Conservation (phyloP, 2,797 vertebrate species). For the Yasuhikotakia modesta region DNA sequence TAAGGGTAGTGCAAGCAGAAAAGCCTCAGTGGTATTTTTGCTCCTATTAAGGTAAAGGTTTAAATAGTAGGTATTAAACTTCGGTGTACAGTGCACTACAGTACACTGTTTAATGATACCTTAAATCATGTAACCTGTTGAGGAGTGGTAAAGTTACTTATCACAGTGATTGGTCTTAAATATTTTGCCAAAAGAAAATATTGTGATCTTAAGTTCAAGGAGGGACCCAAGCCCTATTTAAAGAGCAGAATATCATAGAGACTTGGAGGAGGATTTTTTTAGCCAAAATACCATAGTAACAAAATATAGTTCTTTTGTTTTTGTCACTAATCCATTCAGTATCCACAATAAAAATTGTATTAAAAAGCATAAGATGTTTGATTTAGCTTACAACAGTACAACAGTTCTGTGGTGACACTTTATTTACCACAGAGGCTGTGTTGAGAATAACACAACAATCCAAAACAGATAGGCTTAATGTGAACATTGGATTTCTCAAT, state of each 20-base stretch:
- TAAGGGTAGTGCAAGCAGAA: too few relatives aligned
- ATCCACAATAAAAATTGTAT: too few relatives aligned
- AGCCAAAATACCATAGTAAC: not conserved
- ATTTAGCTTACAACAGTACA: too few relatives aligned
- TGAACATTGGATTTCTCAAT: conserved; percentile 32
- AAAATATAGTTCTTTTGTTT: too few relatives aligned
- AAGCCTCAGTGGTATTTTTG: too few relatives aligned
- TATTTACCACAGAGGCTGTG: too few relatives aligned
- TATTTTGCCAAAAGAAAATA: not conserved
- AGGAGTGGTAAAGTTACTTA: not conserved
- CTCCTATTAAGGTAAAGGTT: too few relatives aligned
- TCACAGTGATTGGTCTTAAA: not conserved
- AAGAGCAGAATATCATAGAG: not conserved
- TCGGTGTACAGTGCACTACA: not conserved
- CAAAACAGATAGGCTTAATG: conserved; percentile 46
- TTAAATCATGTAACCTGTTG: not conserved
- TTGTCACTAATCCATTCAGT: too few relatives aligned
- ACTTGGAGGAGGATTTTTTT: not conserved
- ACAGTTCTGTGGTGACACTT: too few relatives aligned
- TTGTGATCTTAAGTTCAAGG: too few relatives aligned
- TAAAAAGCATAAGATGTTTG: too few relatives aligned
- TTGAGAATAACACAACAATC: conserved; percentile 33
- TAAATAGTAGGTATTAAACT: too few relatives aligned
- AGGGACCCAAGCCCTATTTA: not conserved
- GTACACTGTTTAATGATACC: not conserved